Evolutionary conservation across 2,797 vertebrate species (phyloP).

Genomic region (Gadopsis marmoratus): DNA sequence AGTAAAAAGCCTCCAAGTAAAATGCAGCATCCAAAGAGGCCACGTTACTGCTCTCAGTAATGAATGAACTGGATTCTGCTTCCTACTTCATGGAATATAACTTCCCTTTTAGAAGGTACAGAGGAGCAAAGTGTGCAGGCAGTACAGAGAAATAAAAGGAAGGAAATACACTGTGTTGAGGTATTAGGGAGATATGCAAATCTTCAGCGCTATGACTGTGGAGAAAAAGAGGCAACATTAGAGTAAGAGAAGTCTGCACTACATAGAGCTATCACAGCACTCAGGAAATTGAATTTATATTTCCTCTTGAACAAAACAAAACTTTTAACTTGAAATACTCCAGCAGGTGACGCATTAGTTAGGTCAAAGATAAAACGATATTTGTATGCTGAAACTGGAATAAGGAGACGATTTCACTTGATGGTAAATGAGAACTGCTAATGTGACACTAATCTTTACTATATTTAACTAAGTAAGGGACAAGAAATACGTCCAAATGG

Average conservation of each 20-base stretch:
- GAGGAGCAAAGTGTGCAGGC: conserved; percentile 23
- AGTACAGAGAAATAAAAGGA: conserved; percentile 35
- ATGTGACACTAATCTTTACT: conserved; percentile 15
- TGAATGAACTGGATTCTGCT: conserved; percentile 40
- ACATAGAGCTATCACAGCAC: conserved; percentile 50
- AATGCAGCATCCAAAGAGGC: conserved; percentile 55
- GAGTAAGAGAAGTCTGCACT: conserved; percentile 39
- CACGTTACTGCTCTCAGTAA: conserved; percentile 28
- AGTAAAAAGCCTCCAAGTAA: conserved; percentile 54
- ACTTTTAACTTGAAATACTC: conserved; percentile 54
- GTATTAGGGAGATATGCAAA: conserved; percentile 69
- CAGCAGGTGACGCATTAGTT: conserved; percentile 35
- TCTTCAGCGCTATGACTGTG: conserved; percentile 41
- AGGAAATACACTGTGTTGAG: conserved; percentile 39
- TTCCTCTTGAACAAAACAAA: conserved; percentile 42
- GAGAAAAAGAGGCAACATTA: conserved; percentile 64
- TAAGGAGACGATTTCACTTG: conserved; percentile 3
- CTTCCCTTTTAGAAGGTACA: conserved; percentile 32
- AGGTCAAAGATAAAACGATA: conserved; percentile 43
- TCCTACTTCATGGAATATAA: conserved; percentile 42
- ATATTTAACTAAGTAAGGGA: conserved; percentile 31
- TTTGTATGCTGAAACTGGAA: conserved; percentile 25
- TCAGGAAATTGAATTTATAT: conserved; percentile 61
- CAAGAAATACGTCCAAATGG: conserved; percentile 15
- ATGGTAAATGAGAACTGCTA: conserved; percentile 14